A percentile compares a stretch with the other conserved stretches of the same genome.
phyloP scores from a whole-genome alignment of 1,140 invertebrate species.

The Euglossa dilemma region DNA sequence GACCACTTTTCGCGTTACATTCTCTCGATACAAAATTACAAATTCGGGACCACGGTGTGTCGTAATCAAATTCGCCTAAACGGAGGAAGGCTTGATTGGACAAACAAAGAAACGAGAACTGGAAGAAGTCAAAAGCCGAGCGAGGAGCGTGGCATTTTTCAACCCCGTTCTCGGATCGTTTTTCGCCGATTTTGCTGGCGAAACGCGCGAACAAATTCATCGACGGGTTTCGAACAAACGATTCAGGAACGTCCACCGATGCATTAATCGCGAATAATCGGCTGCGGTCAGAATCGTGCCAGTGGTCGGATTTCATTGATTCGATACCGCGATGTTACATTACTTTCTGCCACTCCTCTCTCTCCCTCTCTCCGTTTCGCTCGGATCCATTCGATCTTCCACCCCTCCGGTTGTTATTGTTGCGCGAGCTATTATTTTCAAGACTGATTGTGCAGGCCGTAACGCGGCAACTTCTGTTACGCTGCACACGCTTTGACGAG shows the following conservation, averaged over 20 bases:
- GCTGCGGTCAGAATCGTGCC: background rate
- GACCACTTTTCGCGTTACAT: too few species aligned
- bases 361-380: background rate
- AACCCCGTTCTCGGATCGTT: background rate
- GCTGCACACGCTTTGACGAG: background rate
- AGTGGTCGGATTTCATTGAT: slow-evolving; percentile 4
- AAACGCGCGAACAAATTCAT: background rate
- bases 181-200: background rate
- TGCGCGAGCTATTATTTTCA: background rate
- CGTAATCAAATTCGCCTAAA: slow-evolving; percentile 41
- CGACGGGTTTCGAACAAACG: background rate
- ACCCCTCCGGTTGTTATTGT: background rate
- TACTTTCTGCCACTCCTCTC: background rate
- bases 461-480: background rate
- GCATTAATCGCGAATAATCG: slow-evolving; percentile 23
- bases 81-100: slow-evolving; percentile 5
- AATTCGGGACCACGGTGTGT: background rate
- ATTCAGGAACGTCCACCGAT: background rate
- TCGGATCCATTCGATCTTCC: too few species aligned
- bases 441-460: background rate
- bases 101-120: background rate
- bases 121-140: too few species aligned
- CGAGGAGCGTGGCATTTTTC: slow-evolving; percentile 11
- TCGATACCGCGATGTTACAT: background rate
- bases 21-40: too few species aligned